Percentiles rank a stretch among this genome's conserved stretches.
Evolutionary conservation across 2,113 vertebrate genomes (phyloP).

Genomic region (Rhinoderma darwinii): DNA sequence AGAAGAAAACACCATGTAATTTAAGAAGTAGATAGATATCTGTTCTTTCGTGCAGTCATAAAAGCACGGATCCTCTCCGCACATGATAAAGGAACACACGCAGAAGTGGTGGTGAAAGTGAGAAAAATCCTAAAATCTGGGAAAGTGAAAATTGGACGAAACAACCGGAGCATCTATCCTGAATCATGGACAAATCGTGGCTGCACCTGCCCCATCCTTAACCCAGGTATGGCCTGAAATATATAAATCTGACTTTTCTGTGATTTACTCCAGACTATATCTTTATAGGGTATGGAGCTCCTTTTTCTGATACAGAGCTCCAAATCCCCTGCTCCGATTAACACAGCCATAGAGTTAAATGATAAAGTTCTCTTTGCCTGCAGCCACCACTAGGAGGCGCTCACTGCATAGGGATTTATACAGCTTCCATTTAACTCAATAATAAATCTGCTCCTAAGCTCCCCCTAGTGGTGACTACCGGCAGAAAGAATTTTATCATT

Average conservation of each 20-base stretch:
- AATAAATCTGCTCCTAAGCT: neutral
- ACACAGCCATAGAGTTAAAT: too few relatives aligned
- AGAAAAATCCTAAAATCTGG: slow-evolving; percentile 82
- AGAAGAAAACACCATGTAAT: neutral
- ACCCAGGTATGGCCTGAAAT: slow-evolving; percentile 83
- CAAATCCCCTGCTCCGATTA: too few relatives aligned
- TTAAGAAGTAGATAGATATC: neutral
- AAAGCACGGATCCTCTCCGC: slow-evolving; percentile 87
- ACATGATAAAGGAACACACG: slow-evolving; percentile 89
- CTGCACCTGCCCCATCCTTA: slow-evolving; percentile 88
- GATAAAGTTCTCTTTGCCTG: too few relatives aligned
- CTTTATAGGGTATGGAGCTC: too few relatives aligned
- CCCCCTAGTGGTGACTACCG: neutral
- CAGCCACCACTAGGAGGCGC: neutral
- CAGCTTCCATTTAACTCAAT: too few relatives aligned
- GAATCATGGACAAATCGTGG: slow-evolving; percentile 88
- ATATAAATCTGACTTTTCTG: too few relatives aligned
- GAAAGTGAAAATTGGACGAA: slow-evolving; percentile 72
- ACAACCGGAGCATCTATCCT: slow-evolving; percentile 81
- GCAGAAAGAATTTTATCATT: neutral
- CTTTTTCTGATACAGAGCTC: too few relatives aligned
- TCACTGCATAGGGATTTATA: neutral
- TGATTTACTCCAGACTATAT: too few relatives aligned
- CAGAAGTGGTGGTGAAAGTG: slow-evolving; percentile 86
- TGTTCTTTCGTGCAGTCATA: slow-evolving; percentile 73